Conservation (phyloP, 2,797 vertebrate species). For the Ctenopoma kingsleyae region DNA sequence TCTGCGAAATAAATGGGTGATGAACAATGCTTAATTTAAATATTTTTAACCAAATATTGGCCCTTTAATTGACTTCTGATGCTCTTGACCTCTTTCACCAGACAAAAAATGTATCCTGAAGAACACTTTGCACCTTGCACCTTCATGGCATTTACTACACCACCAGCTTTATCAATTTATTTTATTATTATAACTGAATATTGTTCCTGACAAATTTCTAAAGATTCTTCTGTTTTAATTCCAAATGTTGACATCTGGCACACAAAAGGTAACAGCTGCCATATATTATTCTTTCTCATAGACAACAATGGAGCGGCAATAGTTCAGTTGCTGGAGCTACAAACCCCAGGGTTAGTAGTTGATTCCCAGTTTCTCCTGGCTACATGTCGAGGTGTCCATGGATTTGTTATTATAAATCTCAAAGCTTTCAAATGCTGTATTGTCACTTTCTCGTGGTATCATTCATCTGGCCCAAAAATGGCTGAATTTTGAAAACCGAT, state of each 20-base stretch:
- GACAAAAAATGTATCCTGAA: background rate
- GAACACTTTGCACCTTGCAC: background rate
- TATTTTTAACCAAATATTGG: background rate
- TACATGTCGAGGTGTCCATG: too few species aligned
- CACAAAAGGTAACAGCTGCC: background rate
- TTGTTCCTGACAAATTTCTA: background rate
- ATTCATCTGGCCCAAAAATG: conserved; percentile 5
- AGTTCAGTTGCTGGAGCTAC: too few species aligned
- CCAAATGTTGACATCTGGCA: background rate
- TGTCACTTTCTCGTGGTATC: background rate
- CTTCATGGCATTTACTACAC: background rate
- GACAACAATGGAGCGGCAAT: background rate
- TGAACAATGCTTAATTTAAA: background rate
- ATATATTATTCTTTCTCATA: background rate
- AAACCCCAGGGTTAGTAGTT: too few species aligned
- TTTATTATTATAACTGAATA: background rate
- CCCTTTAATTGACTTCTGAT: background rate
- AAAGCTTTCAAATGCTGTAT: background rate
- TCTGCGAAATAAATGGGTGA: conserved; percentile 9
- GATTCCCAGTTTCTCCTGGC: too few species aligned
- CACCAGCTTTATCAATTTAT: too few species aligned
- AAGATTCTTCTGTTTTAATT: background rate
- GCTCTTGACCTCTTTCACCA: background rate
- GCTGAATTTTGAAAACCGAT: conserved; percentile 8
- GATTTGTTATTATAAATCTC: background rate